Conservation (phyloP, 2,797 vertebrate genomes). For the Sebastes goodei region DNA sequence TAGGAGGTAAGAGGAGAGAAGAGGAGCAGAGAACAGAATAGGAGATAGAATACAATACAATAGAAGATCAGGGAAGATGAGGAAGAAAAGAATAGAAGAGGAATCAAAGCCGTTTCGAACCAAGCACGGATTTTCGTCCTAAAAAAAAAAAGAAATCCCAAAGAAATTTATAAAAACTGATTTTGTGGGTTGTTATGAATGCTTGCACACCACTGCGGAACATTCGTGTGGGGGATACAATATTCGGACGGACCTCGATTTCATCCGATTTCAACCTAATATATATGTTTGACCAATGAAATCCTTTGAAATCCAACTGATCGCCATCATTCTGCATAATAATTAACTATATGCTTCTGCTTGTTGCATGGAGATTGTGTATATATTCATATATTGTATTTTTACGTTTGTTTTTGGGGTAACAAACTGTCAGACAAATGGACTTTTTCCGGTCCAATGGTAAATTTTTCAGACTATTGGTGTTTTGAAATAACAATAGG, state of each 20-base stretch:
- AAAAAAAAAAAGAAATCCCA: too few relatives aligned
- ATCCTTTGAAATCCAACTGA: too few relatives aligned
- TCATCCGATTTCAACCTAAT: neutral
- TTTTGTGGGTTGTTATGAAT: neutral
- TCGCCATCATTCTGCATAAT: neutral
- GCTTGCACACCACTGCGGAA: neutral
- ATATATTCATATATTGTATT: too few relatives aligned
- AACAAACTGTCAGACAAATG: too few relatives aligned
- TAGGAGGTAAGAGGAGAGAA: neutral
- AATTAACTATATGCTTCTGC: neutral
- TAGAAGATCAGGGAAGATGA: neutral
- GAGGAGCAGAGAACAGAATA: neutral
- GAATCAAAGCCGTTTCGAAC: accelerated
- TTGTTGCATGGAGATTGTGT: too few relatives aligned
- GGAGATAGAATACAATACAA: neutral
- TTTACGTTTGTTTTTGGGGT: too few relatives aligned
- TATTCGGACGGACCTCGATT: neutral
- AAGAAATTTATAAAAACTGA: too few relatives aligned
- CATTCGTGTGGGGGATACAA: neutral
- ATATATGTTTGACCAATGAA: neutral
- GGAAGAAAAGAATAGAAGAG: neutral
- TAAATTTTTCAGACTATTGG: too few relatives aligned
- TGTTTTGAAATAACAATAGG: too few relatives aligned
- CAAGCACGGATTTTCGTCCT: too few relatives aligned
- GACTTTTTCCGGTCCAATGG: too few relatives aligned